Base-by-base conservation (phyloP, 2,113 vertebrate genomes). In the Phocoena phocoena region DNA sequence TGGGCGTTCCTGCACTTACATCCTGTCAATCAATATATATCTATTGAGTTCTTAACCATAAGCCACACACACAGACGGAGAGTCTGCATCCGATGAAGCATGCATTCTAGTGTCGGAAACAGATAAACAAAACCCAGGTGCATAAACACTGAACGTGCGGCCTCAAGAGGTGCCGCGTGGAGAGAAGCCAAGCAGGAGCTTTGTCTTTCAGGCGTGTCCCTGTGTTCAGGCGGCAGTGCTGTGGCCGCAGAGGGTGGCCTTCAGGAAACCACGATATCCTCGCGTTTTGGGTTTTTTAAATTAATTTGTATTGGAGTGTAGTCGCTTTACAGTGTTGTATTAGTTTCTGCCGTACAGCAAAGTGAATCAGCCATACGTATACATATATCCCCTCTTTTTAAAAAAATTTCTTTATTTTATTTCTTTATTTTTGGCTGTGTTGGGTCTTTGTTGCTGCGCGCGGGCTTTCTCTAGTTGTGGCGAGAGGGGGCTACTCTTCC, bases 161-260 rank as follows among this genome's bases (percentile, higher is more conserved):
- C 38, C 0, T 21, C 6, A 28, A 44, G 10, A 18, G 50, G 36
- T 1, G 28, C 65, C 31, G 0, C 0, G 7, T 1, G 1, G 23
- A n/a, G 13, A 4, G 18, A 10, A 25, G 14, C 15, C 1, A 1
- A 1, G 1, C 2, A 0, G 76, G 76, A 4, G 60, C 23, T n/a
- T 6, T 6, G n/a, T 38, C 33, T 17, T 31, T 9, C 12, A 26
- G 88, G 47, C 2, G 1, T 26, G 10, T 8, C 20, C 50, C 8
- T 14, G 8, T 8, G 8, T 0, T 2, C 65, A 26, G 26, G 53
- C 6, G 11, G 15, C 14, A 5, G 63, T 3, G 15, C 21, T 2
- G 7, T 3, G 31, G 55, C 17, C 3, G 58, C 55, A 1, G 79
- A 68, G 23, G 17, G 31, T 8, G 38, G 38, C 44, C 55, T 73